A percentile compares a stretch with the other conserved stretches of the same genome.
Conservation (phyloP, 2,797 vertebrate genomes). For the Rhincodon typus region DNA sequence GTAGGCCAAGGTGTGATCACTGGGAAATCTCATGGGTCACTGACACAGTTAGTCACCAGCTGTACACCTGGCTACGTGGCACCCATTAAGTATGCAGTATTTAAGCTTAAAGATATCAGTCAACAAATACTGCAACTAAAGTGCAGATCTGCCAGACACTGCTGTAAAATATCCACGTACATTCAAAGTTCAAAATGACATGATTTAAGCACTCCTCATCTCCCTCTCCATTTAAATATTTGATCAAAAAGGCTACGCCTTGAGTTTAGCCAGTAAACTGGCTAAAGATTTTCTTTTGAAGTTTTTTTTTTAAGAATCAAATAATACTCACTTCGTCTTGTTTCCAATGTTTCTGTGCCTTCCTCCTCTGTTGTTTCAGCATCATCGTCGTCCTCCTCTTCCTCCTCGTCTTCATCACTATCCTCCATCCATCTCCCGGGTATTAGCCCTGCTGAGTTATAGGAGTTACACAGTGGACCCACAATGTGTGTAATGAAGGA, state of each 20-base stretch:
- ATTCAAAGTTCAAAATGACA: not conserved
- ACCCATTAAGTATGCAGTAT: not conserved
- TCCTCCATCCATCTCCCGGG: slow-evolving; percentile 88
- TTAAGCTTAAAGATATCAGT: not conserved
- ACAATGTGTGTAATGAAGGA: slow-evolving; percentile 99
- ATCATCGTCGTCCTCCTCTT: slow-evolving; percentile 68
- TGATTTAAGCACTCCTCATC: not conserved
- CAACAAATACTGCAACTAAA: not conserved
- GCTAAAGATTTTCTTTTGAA: not conserved
- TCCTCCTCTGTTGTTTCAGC: slow-evolving; percentile 72
- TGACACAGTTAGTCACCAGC: not conserved
- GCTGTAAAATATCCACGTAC: not conserved
- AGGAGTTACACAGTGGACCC: slow-evolving; percentile 90
- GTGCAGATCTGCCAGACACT: not conserved
- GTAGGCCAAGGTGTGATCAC: not conserved
- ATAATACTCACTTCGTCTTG: not conserved
- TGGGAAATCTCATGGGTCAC: not conserved
- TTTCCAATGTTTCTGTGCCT: slow-evolving; percentile 70
- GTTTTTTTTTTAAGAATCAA: not conserved
- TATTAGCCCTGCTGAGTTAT: slow-evolving; percentile 84
- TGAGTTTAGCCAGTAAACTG: not conserved
- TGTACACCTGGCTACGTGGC: not conserved
- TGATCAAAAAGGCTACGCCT: not conserved
- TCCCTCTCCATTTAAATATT: not conserved
- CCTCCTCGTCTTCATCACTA: slow-evolving; percentile 62